phyloP scores from a whole-genome alignment of 2,113 vertebrate genomes.

The Saguinus midas region DNA sequence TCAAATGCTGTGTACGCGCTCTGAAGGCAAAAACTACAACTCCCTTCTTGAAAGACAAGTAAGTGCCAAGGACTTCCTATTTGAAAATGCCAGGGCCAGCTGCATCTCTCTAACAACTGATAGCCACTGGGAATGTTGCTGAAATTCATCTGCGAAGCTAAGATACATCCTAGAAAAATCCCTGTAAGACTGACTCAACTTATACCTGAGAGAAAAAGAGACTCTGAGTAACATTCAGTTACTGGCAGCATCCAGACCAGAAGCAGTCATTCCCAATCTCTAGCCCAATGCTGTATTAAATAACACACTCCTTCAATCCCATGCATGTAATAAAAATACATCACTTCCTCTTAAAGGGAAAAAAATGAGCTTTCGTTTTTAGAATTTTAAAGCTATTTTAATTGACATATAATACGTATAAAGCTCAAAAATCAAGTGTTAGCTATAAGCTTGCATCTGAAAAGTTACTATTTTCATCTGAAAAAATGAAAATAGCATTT shows the following conservation, averaged over 20 bases:
- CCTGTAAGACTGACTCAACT: not conserved
- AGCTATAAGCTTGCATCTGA: not conserved
- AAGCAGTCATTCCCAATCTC: not conserved
- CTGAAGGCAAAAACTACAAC: not conserved
- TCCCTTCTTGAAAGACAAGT: not conserved
- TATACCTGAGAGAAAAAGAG: not conserved
- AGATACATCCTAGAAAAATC: not conserved
- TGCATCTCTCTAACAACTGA: not conserved
- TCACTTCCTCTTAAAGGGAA: not conserved
- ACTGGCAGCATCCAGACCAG: not conserved
- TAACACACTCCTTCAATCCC: not conserved
- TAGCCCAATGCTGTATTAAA: not conserved
- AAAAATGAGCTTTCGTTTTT: not conserved
- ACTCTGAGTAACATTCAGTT: not conserved
- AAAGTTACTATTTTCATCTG: not conserved
- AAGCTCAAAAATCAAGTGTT: not conserved
- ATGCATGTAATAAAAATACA: not conserved
- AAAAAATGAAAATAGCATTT: not conserved
- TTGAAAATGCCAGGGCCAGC: not conserved
- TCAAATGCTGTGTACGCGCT: not conserved
- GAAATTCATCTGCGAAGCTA: not conserved
- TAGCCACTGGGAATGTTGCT: no score
- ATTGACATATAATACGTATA: not conserved
- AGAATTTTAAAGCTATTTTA: constrained; percentile 35
- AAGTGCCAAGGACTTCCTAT: not conserved